Base-by-base conservation (phyloP, 2,888 invertebrate species). In the Rhamnusium bicolor region DNA sequence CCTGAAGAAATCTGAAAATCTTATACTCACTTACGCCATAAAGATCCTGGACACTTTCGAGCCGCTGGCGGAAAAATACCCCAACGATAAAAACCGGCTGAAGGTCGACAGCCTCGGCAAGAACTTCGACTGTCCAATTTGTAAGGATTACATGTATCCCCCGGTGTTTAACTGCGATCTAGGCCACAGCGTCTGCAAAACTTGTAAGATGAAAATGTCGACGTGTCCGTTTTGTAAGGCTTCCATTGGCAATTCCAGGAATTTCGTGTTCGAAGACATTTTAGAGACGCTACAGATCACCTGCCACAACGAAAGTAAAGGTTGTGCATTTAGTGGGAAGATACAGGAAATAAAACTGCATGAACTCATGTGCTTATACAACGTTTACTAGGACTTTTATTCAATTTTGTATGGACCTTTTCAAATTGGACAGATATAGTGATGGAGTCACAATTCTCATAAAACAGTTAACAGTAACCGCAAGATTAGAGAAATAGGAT, bases 61-160 rank as follows among this genome's bases (percentile, higher is more conserved):
- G 0, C 29, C 66, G 0, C 49, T 54, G 7, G 18, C 16, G 16
- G 56, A 32, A 6, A 46, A 32, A 3, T 63, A 63, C 10, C 47
- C 66, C 53, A 21, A 47, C 4, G 19, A 40, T 14, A 16, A 60
- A 0, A 46, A 61, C 19, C 32, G 49, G 18, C 21, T 49, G 14
- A 53, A 47, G 62, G 40, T 19, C 27, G 51, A 58, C 7, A 24
- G 21, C 14, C 46, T 75, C 47, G 73, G 69, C 53, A 73, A 73
- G 56, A 65, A 72, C 18, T 73, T 85, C 8, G 85, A 85, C 75
- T 86, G 86, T 69, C 86, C 85, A 2, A 82, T 86, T 6, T 86
- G 86, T 72, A 81, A 84, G 29, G 83, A 84, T 4, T 83, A 84
- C 58, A 85, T 86, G 83, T 74, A 79, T 2, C 81, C 85, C 5